Evolutionary conservation across 2,888 invertebrate species (phyloP), one percentile per base, ranked within the genome.

Genomic region (Ormyrus thymus): DNA sequence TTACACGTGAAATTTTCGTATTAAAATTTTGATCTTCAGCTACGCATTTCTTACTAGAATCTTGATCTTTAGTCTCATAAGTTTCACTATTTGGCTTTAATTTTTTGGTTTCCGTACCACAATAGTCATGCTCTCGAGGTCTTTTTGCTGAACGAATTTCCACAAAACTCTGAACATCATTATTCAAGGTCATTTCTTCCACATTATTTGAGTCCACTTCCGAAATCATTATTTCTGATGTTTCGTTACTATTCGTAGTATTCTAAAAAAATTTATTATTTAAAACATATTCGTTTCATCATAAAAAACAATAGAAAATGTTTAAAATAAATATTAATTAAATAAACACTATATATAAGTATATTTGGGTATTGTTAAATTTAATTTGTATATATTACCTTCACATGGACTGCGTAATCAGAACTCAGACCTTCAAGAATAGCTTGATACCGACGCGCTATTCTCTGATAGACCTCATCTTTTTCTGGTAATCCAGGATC

Each of bases 401-500:
- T 70, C 8, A 70, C 11, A 7, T 76, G 69, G 1, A 59, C 71
- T 8, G 59, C 7, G 48, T 64, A 55, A 51, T 78, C 68, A 0
- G 64, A 69, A 8, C 71, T 86, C 7, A 87, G 84, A 74, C 86
- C 85, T n/a, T 83, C 83, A 53, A 89, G 81, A 29, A 91, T 86
- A 61, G 88, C 85, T 62, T 91, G 90, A 81, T 90, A 87, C 80
- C 91, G 81, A 82, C 90, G 82, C 68, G 91, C 85, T 85, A 89
- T 86, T 85, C 89, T 86, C 6, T 88, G 85, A 78, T 91, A 91
- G 10, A 90, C 91, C 66, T 90, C 91, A 83, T 92, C 92, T 78
- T 89, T 90, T 69, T 92, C 91, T 1, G 90, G 87, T 9, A 92
- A 84, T 29, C 88, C 88, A 0, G 92, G 92, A 87, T 93, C 92